Evolutionary conservation across 2,113 vertebrate genomes (phyloP).

Genomic region (Apteryx owenii): DNA sequence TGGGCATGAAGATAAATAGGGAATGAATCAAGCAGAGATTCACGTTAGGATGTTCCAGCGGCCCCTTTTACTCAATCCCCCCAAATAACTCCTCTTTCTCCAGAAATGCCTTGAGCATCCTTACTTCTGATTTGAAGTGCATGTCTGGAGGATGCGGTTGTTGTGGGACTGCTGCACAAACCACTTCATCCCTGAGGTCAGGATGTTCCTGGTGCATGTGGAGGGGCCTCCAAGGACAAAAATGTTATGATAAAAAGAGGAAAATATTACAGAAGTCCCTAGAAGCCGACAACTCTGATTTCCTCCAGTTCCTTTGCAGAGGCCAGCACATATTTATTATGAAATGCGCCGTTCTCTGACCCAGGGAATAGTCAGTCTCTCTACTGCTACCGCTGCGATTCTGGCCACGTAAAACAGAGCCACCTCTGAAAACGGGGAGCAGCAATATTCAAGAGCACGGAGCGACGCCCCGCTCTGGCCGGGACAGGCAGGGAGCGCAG

Average conservation of each 20-base stretch:
- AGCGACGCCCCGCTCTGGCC: not conserved
- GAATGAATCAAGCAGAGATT: not conserved
- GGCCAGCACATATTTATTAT: fast-evolving
- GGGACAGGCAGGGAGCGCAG: not conserved
- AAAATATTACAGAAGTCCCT: not conserved
- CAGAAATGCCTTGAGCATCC: not conserved
- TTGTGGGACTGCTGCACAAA: not conserved
- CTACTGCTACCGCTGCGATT: not conserved
- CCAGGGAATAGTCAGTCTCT: not conserved
- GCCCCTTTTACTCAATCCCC: not conserved
- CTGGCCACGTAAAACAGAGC: not conserved
- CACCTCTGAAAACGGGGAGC: not conserved
- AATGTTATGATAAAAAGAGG: not conserved
- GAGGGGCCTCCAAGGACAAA: not conserved
- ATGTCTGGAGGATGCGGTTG: fast-evolving
- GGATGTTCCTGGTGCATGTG: fast-evolving
- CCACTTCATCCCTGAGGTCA: not conserved
- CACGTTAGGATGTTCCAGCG: fast-evolving
- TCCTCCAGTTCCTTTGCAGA: not conserved
- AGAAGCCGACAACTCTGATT: not conserved
- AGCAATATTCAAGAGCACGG: not conserved
- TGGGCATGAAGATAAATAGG: fast-evolving
- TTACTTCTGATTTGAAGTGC: fast-evolving
- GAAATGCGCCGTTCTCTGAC: fast-evolving
- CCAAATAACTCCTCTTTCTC: not conserved